Percentiles rank a stretch among this genome's conserved stretches.
These are phyloP conservation scores for Pampus argenteus DNA, from an alignment of 2,797 vertebrate genomes.

Conservation along the genomic window DNA sequence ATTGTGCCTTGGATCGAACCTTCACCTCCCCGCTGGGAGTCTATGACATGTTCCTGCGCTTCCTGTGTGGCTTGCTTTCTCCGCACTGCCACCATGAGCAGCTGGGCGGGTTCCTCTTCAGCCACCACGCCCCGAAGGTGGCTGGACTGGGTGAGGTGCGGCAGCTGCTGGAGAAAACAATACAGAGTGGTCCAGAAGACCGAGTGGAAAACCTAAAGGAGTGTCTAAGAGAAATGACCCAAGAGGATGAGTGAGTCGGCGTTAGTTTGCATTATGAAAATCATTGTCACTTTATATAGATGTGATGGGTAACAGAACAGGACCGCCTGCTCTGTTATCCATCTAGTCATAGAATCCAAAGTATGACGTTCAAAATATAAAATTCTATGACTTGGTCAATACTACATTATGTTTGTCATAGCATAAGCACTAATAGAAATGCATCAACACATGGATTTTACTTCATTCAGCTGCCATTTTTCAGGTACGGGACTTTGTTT, in stretches of 20 bases:
- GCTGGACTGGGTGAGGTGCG: slow-evolving; percentile 40
- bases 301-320: not conserved
- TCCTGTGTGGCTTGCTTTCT: slow-evolving; percentile 78
- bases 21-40: slow-evolving; percentile 49
- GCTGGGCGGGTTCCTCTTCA: slow-evolving; percentile 57
- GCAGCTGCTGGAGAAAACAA: slow-evolving; percentile 54
- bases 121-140: slow-evolving; percentile 37
- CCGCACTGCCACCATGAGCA: slow-evolving; percentile 53
- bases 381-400: no score
- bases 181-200: slow-evolving; percentile 13
- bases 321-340: not conserved
- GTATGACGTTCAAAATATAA: no score
- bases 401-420: not conserved
- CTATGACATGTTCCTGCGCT: slow-evolving; percentile 82
- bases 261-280: not conserved
- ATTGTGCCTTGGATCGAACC: slow-evolving; percentile 50
- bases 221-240: slow-evolving; percentile 77
- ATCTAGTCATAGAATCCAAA: not conserved
- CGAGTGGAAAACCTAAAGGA: slow-evolving; percentile 68
- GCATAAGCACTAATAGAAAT: not conserved
- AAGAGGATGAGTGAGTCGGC: slow-evolving; percentile 64
- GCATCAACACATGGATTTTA: not conserved
- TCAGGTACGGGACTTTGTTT: not conserved
- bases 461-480: not conserved
- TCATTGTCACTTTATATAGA: not conserved